These are phyloP conservation scores for Clepsis dumicolana DNA, from an alignment of 2,888 invertebrate genomes.

Conservation along the genomic window DNA sequence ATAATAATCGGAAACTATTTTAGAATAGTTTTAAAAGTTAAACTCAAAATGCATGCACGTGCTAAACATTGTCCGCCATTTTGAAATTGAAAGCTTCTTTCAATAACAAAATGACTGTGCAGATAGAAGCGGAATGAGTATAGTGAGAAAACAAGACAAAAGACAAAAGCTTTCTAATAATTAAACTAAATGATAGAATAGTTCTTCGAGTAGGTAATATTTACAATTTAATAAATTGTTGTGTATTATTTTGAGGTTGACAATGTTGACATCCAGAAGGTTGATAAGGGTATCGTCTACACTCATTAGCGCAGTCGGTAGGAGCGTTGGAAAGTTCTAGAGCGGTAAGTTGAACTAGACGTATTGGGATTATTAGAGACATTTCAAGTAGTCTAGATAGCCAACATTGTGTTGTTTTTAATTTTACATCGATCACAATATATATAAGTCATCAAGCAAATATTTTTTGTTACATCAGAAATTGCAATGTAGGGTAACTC, in stretches of 20 bases:
- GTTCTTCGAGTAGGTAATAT: slow-evolving; percentile 16
- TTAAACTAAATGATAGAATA: slow-evolving; percentile 46
- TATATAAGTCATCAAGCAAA: too few relatives aligned
- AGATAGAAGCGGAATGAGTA: slow-evolving; percentile 47
- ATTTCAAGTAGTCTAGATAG: too few relatives aligned
- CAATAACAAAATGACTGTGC: slow-evolving; percentile 32
- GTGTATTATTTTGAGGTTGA: background rate
- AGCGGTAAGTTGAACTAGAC: background rate
- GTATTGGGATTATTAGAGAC: too few relatives aligned
- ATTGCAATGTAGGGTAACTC: too few relatives aligned
- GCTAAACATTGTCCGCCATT: slow-evolving; percentile 26
- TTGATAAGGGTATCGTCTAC: too few relatives aligned
- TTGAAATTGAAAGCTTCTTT: slow-evolving; percentile 22
- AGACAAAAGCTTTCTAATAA: slow-evolving; percentile 71
- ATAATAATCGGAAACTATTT: background rate
- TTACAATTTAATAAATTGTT: background rate
- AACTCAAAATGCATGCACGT: slow-evolving; percentile 40
- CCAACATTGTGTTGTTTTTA: too few relatives aligned
- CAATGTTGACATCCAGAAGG: background rate
- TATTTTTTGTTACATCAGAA: too few relatives aligned
- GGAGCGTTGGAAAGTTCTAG: background rate
- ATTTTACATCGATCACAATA: too few relatives aligned
- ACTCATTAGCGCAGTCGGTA: slow-evolving; percentile 5
- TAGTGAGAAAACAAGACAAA: slow-evolving; percentile 56
- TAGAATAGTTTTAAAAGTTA: slow-evolving; percentile 20